Evolutionary conservation across 2,113 vertebrate genomes (phyloP), one percentile per base, ranked within the genome.

Genomic region (Tinamus guttatus): DNA sequence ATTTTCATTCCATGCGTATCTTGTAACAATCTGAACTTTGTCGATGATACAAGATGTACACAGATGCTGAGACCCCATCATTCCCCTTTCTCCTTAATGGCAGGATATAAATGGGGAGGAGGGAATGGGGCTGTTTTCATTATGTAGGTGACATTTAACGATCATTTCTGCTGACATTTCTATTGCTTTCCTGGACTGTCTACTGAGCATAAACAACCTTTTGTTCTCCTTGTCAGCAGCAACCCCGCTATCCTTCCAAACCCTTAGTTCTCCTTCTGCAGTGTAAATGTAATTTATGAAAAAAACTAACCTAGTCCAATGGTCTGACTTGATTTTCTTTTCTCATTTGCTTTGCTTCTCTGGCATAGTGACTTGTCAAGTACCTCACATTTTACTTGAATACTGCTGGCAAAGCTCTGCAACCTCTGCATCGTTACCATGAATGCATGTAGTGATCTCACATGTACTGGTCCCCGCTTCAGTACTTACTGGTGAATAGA

Each of bases 181-280:
- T 40, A 82, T 79, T 91, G 88, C 64, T 63, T 79, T 73, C 52
- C 74, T 81, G 80, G 40, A 74, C 90, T 8, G 59, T 89, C 52
- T 62, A 49, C 56, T 32, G 83, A 81, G 78, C 95, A 81, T 89
- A 96, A 97, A 96, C 85, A 95, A 4, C 3, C 67, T 95, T 97
- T 97, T 97, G 95, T 93, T 75, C 85, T 90, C 49, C 73, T 70
- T 89, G 92, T 74, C 91, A 92, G 83, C 34, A 94, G 60, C 78
- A 83, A 10, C 64, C 62, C 83, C 30, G 21, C 62, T 85, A 88
- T 69, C 63, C 62, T 79, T 32, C 75, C 83, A 88, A 68, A n/a
- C 27, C 30, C 81, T 38, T 30, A 4, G 30, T 70, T 89, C 81
- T 92, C 21, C 79, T 81, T 36, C 49, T 76, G 65, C 88, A 81